Base-by-base conservation (phyloP, 1,140 invertebrate species). In the Zelostemma sp. region DNA sequence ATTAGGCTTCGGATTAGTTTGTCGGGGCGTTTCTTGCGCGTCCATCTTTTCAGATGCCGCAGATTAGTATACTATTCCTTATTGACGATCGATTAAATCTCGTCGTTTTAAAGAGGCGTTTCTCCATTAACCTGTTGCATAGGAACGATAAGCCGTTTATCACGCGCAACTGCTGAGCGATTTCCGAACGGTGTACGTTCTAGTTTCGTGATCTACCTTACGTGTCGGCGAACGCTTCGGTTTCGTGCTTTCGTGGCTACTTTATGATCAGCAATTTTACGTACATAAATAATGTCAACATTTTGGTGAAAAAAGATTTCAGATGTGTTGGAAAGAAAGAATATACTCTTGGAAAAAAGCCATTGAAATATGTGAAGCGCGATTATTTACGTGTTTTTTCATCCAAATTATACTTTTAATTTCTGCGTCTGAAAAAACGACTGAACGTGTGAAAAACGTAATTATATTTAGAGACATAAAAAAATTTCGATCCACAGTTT, bases 61-160 rank as follows among this genome's bases (percentile, higher is more conserved):
- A 31, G 31, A 62, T n/a, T 60, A 53, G 16, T 40, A 18, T 35
- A 61, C 49, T 67, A 66, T 50, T 61, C 54, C 55, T 63, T 40
- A 61, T 15, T 51, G 58, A 46, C 46, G 41, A 60, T 59, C 35
- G 48, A 63, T 56, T 56, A 61, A 61, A 70, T 74, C 65, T 70
- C 21, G 57, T 58, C 62, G 61, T 49, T 70, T 53, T 71, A 68
- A 74, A 35, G 38, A 75, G 58, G 69, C 40, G 46, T 41, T 72
- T 75, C 62, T 64, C 68, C 71, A 73, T 82, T 78, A 79, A 83
- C 79, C 81, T 83, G 81, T 82, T 82, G 78, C 77, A 76, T 55
- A 75, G 45, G 50, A 80, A 74, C 41, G 64, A 68, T 57, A 65
- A 62, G 21, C 49, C 64, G 49, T 71, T 74, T 68, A 66, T 68